Conservation (phyloP, 1,140 invertebrate species). For the Protaetia brevitarsis region DNA sequence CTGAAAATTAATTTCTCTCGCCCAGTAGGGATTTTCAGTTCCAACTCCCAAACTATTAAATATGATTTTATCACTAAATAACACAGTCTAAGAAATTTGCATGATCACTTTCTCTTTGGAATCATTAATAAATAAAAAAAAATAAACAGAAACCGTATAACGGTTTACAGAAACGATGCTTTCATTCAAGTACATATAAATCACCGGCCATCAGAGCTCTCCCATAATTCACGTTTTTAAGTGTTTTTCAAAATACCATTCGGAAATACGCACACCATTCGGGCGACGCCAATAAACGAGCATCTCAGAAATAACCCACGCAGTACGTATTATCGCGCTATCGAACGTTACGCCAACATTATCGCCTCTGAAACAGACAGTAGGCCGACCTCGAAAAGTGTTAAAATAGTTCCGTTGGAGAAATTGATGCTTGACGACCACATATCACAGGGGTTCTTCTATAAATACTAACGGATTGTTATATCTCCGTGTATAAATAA, state of each 20-base stretch:
- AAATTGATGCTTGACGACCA: conserved; percentile 6
- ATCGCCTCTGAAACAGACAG: not conserved
- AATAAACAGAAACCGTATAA: too few relatives aligned
- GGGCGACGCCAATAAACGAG: not conserved
- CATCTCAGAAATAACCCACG: not conserved
- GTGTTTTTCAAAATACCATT: not conserved
- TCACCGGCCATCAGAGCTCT: too few relatives aligned
- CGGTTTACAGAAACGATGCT: too few relatives aligned
- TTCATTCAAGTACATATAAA: too few relatives aligned
- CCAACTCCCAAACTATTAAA: too few relatives aligned
- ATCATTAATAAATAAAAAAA: too few relatives aligned
- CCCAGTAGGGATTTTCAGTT: too few relatives aligned
- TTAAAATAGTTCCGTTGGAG: conserved; percentile 3
- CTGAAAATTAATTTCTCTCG: too few relatives aligned
- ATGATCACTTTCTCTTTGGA: too few relatives aligned
- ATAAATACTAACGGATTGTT: conserved; percentile 12
- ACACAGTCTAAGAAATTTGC: too few relatives aligned
- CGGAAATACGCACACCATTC: not conserved
- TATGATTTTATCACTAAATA: too few relatives aligned
- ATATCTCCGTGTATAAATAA: not conserved
- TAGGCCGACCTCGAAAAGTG: not conserved
- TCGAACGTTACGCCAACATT: not conserved
- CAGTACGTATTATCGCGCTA: conserved; percentile 1
- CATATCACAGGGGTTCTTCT: conserved; percentile 1
- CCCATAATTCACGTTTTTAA: not conserved